Base-by-base conservation (phyloP, 1,140 invertebrate genomes). In the Neodiprion fabricii region DNA sequence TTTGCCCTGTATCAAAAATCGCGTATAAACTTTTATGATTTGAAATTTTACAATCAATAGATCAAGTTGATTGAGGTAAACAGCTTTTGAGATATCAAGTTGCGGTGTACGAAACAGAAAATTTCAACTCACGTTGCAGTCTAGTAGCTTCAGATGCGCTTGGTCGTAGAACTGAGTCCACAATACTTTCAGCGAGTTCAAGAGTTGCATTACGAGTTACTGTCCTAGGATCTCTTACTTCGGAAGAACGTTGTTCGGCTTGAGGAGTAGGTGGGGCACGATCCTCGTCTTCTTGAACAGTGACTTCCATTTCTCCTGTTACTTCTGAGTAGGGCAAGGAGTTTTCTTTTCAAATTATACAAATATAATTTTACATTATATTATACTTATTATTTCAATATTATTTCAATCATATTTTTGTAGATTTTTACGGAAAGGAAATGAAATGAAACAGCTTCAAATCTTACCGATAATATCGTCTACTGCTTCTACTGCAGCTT, bases 301-400 rank as follows among this genome's bases (percentile, higher is more conserved):
- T 85, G 0, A 87, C 82, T 77, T 89, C 88, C 87, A 88, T 88
- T 70, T 87, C 87, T 17, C 87, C 86, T 65, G 82, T 85, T 9
- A 87, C 83, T 76, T 87, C 85, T 79, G 48, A 70, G 69, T 74
- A 12, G 67, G 67, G 74, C 53, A 28, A 75, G 28, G 28, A 40
- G 28, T 40, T 40, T 40, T 40, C 28, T 40, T 40, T 40, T 40
- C 28, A 40, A 40, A 40, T 40, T 40, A 40, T 5, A 40, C 28
- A 40, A 40, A 40, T 40, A 40, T 40, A 5, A 40, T 40, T 40
- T 40, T 40, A 5, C 28, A 40, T 40, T 40, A 40, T 5, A 40
- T 40, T 40, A 40, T 40, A 40, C 28, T 5, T 40, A 40, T 40
- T 40, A 40, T 40, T 40, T 40, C 28, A 5, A 40, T 5, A 40